A percentile compares a stretch with the other conserved stretches of the same genome.
Evolutionary conservation across 2,797 vertebrate genomes (phyloP).

Genomic region (Megaceryle alcyon): DNA sequence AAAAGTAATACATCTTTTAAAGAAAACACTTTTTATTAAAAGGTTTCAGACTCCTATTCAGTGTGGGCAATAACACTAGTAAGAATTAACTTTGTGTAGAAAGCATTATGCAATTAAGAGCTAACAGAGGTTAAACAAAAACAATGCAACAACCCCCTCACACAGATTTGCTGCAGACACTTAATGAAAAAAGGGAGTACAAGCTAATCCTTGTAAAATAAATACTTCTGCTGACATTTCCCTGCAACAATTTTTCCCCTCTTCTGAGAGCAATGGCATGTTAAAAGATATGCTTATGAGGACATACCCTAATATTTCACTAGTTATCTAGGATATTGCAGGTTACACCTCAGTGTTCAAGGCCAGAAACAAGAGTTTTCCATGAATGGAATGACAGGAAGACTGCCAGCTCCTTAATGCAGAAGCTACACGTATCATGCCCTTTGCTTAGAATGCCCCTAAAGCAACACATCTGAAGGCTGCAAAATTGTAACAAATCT

Average conservation of each 20-base stretch:
- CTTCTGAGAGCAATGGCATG: neutral
- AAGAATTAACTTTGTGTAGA: neutral
- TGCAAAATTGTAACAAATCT: neutral
- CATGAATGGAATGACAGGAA: neutral
- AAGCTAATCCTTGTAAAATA: neutral
- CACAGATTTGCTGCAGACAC: neutral
- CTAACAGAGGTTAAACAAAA: neutral
- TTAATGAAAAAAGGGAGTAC: neutral
- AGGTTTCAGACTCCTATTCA: neutral
- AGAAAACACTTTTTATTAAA: neutral
- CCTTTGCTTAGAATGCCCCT: neutral
- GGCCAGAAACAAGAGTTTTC: neutral
- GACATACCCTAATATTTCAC: neutral
- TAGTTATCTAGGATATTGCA: rapidly evolving
- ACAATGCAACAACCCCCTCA: neutral
- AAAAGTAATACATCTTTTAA: neutral
- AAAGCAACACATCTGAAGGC: neutral
- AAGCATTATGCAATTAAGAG: neutral
- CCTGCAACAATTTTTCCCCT: neutral
- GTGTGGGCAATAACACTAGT: neutral
- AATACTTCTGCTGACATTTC: neutral
- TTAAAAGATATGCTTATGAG: neutral
- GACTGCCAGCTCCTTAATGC: neutral
- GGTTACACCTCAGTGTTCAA: neutral
- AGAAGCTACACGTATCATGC: neutral